phyloP scores from a whole-genome alignment of 1,140 invertebrate genomes.

The Parapsyche elsis region DNA sequence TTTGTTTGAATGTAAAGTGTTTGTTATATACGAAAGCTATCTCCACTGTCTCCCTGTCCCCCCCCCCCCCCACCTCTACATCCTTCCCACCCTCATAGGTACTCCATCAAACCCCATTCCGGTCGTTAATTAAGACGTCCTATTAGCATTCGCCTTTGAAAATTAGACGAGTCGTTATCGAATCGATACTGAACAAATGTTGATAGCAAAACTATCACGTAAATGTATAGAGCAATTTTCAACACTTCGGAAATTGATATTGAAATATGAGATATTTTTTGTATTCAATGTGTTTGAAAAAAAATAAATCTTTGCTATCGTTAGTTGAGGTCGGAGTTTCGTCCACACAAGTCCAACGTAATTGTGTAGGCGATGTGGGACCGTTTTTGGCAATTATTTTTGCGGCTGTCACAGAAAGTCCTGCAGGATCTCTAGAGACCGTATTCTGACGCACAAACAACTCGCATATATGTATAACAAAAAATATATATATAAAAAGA shows the following conservation, averaged over 20 bases:
- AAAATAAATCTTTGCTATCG: not conserved
- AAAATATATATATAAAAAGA: constrained; percentile 5
- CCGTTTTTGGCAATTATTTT: constrained; percentile 45
- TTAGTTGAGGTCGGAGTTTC: constrained; percentile 9
- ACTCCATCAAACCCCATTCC: not conserved
- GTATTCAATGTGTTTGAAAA: not conserved
- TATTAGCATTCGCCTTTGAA: not conserved
- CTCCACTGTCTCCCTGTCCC: not conserved
- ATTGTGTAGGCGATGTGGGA: constrained; percentile 44
- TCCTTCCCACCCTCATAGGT: too few relatives aligned
- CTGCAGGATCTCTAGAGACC: constrained; percentile 2
- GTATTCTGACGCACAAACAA: not conserved
- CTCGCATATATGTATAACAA: not conserved
- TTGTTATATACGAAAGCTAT: not conserved
- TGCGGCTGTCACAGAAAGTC: constrained; percentile 37
- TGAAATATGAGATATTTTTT: too few relatives aligned
- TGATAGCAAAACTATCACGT: too few relatives aligned
- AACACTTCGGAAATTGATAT: too few relatives aligned
- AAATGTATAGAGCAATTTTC: too few relatives aligned
- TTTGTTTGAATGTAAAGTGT: constrained; percentile 40
- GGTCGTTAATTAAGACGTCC: constrained; percentile 2
- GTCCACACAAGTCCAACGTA: constrained; percentile 31
- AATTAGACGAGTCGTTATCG: too few relatives aligned
- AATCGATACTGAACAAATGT: too few relatives aligned
- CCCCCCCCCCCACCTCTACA: not conserved